phyloP scores from a whole-genome alignment of 2,888 invertebrate genomes.

The Tinea trinotella region DNA sequence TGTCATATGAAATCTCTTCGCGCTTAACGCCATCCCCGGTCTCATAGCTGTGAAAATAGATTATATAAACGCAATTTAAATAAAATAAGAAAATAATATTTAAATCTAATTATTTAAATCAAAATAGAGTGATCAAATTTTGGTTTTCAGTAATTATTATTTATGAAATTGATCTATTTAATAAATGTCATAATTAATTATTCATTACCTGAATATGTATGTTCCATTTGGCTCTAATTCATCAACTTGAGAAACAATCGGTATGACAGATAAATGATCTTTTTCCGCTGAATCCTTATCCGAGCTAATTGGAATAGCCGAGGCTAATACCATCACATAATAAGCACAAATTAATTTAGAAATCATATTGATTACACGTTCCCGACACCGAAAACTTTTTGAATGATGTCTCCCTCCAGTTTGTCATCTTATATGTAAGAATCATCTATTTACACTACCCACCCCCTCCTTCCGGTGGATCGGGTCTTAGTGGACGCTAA shows the following conservation, averaged over 20 bases:
- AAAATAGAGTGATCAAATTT: too few relatives aligned
- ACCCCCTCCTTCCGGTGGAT: conserved; percentile 60
- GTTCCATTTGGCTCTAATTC: conserved; percentile 65
- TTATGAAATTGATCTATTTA: not conserved
- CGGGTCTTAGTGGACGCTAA: conserved; percentile 60
- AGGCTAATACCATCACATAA: conserved; percentile 22
- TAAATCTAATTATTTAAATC: too few relatives aligned
- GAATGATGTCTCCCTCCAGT: conserved; percentile 59
- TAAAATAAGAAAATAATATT: too few relatives aligned
- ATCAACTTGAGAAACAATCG: conserved; percentile 65
- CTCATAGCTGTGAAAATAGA: conserved; percentile 74
- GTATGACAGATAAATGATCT: conserved; percentile 50
- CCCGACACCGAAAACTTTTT: conserved; percentile 42
- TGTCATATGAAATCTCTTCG: conserved; percentile 80
- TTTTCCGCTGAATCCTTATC: conserved; percentile 5
- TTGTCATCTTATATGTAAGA: conserved; percentile 62
- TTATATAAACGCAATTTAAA: too few relatives aligned
- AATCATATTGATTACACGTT: conserved; percentile 46
- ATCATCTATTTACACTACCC: conserved; percentile 66
- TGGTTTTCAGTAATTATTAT: too few relatives aligned
- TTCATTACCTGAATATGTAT: conserved; percentile 61
- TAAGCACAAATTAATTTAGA: conserved; percentile 38
- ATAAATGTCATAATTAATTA: conserved; percentile 10
- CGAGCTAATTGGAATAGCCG: not conserved
- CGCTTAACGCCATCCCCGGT: conserved; percentile 85